Evolutionary conservation across 2,113 vertebrate species (phyloP).

Genomic region (human): DNA sequence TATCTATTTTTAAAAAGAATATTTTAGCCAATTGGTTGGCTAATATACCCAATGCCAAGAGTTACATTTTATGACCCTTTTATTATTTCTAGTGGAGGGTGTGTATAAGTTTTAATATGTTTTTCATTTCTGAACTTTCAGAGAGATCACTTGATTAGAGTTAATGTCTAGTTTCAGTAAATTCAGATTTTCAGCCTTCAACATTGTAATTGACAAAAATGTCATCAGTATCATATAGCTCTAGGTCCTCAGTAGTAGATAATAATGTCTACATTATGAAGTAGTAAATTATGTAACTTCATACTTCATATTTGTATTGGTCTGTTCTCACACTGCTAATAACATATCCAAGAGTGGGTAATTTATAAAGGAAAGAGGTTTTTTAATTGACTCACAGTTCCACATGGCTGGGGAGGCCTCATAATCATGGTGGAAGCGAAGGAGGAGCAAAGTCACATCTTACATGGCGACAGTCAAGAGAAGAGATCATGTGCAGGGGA

Average conservation of each 20-base stretch:
- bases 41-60: not conserved
- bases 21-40: not conserved
- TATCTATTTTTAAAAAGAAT: constrained; percentile 36
- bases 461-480: too few relatives aligned
- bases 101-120: not conserved
- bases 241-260: not conserved
- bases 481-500: too few relatives aligned
- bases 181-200: constrained; percentile 29
- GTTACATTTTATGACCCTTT: not conserved
- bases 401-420: too few relatives aligned
- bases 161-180: constrained; percentile 23
- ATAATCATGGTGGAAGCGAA: too few relatives aligned
- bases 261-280: not conserved
- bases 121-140: constrained; percentile 51
- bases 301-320: not conserved
- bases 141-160: not conserved
- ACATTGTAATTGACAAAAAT: not conserved
- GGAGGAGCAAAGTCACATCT: too few relatives aligned
- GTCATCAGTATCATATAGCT: not conserved
- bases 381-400: too few relatives aligned
- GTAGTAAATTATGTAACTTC: not conserved
- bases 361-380: too few relatives aligned
- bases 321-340: too few relatives aligned
- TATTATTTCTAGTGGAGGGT: constrained; percentile 7
- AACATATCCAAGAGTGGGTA: too few relatives aligned